These are phyloP conservation scores for Chloroclysta siterata DNA, from an alignment of 2,888 invertebrate genomes.

Conservation along the genomic window DNA sequence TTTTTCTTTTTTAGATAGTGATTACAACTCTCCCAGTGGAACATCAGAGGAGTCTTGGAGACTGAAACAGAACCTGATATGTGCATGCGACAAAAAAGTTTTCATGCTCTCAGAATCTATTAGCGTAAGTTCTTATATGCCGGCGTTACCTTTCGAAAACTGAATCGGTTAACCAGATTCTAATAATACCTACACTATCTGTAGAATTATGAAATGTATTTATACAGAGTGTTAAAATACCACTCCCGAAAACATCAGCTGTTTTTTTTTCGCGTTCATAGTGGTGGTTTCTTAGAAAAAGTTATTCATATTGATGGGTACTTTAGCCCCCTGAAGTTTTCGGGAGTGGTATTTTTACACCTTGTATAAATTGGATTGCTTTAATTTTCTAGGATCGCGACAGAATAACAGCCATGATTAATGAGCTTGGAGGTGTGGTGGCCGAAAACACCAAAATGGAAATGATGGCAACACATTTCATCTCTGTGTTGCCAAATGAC, in stretches of 20 bases:
- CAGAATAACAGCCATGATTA: conserved; percentile 72
- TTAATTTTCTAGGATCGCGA: conserved; percentile 66
- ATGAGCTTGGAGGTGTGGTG: conserved; percentile 76
- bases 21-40: conserved; percentile 76
- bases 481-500: conserved; percentile 72
- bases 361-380: background rate
- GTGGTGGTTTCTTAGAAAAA: too few relatives aligned
- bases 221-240: too few relatives aligned
- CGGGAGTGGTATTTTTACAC: too few relatives aligned
- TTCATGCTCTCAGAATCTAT: conserved; percentile 79
- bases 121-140: conserved; percentile 57
- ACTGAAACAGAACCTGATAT: conserved; percentile 77
- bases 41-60: conserved; percentile 82
- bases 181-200: background rate
- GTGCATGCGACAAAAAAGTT: conserved; percentile 79
- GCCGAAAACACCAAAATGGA: conserved; percentile 82
- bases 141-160: background rate
- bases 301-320: too few relatives aligned
- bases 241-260: too few relatives aligned
- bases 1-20: conserved; percentile 64
- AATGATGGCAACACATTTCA: conserved; percentile 78
- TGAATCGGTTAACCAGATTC: too few relatives aligned
- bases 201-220: too few relatives aligned
- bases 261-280: too few relatives aligned
- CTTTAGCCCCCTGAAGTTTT: too few relatives aligned